Evolutionary conservation across 2,113 vertebrate genomes (phyloP), one percentile per base, ranked within the genome.

Genomic region (Rhinichthys klamathensis): DNA sequence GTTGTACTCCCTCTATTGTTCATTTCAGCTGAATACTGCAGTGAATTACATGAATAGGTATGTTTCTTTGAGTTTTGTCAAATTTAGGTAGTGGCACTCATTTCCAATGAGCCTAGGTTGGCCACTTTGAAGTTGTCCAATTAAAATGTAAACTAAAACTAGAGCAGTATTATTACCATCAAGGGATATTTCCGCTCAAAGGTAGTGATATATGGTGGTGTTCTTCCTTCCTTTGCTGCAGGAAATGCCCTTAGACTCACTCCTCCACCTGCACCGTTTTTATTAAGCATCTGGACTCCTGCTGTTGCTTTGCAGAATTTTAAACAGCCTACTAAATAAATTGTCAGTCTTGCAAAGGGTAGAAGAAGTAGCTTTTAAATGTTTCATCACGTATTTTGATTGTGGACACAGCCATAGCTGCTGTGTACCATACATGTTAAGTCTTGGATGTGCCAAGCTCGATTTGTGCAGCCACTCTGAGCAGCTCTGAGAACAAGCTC

Each of bases 381-480:
- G 83, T 86, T 89, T 89, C 78, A 88, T 87, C 78, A 88, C 67
- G 54, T 82, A 82, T 89, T 76, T 70, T 88, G 83, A 85, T 75
- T 73, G 65, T 84, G 49, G 61, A 87, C 80, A 74, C 84, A 77
- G 72, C 80, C 88, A 70, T 73, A 69, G 87, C 74, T 87, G 82
- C 86, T 90, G 87, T 85, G 86, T 89, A 83, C 78, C 56, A 32
- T 87, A 85, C 89, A 63, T 87, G 85, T 54, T 88, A 90, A 82
- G 84, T 88, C 87, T 86, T 86, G 82, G 86, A 85, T 86, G 87
- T 92, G 92, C 91, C 93, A 92, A 84, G 84, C 85, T 91, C 83
- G 63, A 90, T 93, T 93, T 92, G 89, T 90, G 89, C 86, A 87
- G 86, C 86, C 90, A 85, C 54, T 61, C 58, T 86, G 58, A 89